Conservation (phyloP, 2,797 vertebrate species). For the Limosa lapponica region DNA sequence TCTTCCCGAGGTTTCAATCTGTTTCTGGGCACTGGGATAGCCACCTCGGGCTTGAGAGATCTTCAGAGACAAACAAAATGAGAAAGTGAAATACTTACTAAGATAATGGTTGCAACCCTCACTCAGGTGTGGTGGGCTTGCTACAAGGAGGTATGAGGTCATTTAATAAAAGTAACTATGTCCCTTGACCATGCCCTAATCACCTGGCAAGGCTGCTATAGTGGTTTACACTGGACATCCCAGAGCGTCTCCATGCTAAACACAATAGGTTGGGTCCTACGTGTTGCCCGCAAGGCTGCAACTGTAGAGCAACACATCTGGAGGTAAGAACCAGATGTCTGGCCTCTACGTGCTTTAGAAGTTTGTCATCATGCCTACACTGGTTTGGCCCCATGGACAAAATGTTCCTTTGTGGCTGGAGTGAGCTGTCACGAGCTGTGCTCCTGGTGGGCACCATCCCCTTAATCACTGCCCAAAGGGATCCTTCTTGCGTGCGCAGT, state of each 20-base stretch:
- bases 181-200: not conserved
- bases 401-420: not conserved
- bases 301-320: not conserved
- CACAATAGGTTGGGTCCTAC: not conserved
- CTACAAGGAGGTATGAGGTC: rapidly evolving
- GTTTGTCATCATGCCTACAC: not conserved
- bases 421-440: not conserved
- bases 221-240: no score
- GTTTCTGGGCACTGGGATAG: not conserved
- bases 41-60: not conserved
- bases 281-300: not conserved
- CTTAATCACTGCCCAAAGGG: not conserved
- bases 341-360: not conserved
- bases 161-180: rapidly evolving
- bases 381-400: not conserved
- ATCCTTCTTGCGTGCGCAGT: rapidly evolving
- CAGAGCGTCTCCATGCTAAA: not conserved
- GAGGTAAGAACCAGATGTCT: not conserved
- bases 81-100: not conserved
- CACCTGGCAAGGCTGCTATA: rapidly evolving
- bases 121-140: rapidly evolving
- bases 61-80: not conserved
- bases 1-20: not conserved
- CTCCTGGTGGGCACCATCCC: not conserved
- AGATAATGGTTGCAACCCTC: not conserved